Percentiles rank a stretch among this genome's conserved stretches.
These are phyloP conservation scores for Arremon brunneinucha DNA, from an alignment of 2,797 vertebrate species.

Conservation along the genomic window DNA sequence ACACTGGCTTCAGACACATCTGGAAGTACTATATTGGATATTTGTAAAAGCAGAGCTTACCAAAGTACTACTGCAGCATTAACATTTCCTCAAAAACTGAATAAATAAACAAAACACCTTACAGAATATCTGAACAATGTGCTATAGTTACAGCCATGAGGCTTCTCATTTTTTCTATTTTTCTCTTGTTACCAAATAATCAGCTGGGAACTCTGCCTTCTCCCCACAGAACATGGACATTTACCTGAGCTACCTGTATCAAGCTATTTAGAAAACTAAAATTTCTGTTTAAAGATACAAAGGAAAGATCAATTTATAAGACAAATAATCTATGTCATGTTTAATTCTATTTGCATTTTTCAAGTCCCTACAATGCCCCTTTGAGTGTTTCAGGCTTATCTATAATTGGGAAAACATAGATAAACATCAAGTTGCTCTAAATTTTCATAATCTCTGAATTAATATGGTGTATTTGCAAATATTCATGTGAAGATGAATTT, in stretches of 20 bases:
- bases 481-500: neutral
- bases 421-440: neutral
- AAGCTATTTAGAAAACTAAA: neutral
- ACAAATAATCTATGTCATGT: neutral
- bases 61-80: neutral
- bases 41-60: neutral
- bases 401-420: neutral
- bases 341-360: neutral
- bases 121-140: neutral
- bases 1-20: neutral
- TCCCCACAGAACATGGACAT: neutral
- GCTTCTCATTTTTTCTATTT: neutral
- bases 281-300: neutral
- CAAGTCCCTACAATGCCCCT: neutral
- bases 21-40: neutral
- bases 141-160: neutral
- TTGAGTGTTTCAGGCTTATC: neutral
- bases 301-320: neutral
- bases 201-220: neutral
- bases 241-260: neutral
- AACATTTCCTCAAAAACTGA: neutral
- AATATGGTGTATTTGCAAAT: neutral
- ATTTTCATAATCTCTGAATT: neutral
- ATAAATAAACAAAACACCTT: neutral
- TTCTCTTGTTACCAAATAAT: neutral